Evolutionary conservation across 23 tunicate species (phyloP).

Genomic region (Ciona savignyi): DNA sequence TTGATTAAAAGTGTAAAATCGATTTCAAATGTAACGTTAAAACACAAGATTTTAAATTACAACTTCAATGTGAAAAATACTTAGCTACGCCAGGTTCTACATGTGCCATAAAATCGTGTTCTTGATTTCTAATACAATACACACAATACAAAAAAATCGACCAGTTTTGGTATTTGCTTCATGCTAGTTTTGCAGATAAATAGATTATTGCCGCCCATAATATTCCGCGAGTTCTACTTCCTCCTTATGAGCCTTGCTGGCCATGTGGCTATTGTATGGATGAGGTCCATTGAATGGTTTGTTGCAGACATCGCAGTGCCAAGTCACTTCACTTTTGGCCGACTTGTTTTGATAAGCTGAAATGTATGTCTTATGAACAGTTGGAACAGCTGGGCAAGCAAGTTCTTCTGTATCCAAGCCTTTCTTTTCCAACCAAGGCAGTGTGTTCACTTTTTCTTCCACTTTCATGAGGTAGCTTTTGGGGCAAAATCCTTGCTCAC

Average conservation of each 20-base stretch:
- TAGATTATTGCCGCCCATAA: neutral
- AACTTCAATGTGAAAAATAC: too few relatives aligned
- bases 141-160: too few relatives aligned
- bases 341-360: constrained; percentile 1
- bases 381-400: neutral
- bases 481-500: neutral
- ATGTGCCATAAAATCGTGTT: too few relatives aligned
- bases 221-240: constrained; percentile 5
- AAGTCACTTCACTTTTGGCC: neutral
- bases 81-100: too few relatives aligned
- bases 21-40: too few relatives aligned
- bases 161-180: too few relatives aligned
- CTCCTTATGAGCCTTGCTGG: constrained; percentile 11
- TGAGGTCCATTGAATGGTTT: constrained; percentile 13
- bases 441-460: constrained; percentile 2
- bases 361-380: neutral
- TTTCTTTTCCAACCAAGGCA: constrained; percentile 6
- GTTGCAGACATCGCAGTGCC: constrained; percentile 3
- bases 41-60: too few relatives aligned
- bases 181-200: too few relatives aligned
- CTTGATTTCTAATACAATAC: too few relatives aligned
- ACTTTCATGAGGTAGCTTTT: constrained; percentile 6
- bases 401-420: neutral
- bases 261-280: constrained; percentile 14
- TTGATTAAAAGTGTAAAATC: too few relatives aligned